Percentiles rank a stretch among this genome's conserved stretches.
phyloP scores from a whole-genome alignment of 2,888 invertebrate genomes.

The Embidobia sp. region DNA sequence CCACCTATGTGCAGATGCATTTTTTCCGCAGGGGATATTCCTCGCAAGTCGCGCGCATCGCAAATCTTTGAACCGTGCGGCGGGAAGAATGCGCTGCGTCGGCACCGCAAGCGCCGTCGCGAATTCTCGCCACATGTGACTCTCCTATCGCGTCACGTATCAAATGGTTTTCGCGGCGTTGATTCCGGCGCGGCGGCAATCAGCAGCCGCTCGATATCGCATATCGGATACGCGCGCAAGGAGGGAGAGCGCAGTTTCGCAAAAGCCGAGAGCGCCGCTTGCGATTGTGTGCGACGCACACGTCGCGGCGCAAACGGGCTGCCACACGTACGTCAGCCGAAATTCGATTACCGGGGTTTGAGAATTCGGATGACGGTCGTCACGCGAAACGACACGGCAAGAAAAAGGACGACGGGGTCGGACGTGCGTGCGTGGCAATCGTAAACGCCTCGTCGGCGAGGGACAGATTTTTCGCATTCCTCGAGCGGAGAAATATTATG shows the following conservation, averaged over 20 bases:
- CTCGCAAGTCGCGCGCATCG: too few species aligned
- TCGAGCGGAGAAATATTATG: slow-evolving; percentile 59
- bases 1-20: too few species aligned
- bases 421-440: slow-evolving; percentile 48
- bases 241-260: slow-evolving; percentile 22
- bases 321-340: slow-evolving; percentile 56
- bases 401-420: slow-evolving; percentile 22
- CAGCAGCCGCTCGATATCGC: slow-evolving; percentile 69
- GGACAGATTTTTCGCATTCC: slow-evolving; percentile 61
- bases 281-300: not conserved
- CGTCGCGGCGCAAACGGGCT: slow-evolving; percentile 31
- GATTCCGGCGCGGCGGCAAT: slow-evolving; percentile 69
- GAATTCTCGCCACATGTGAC: slow-evolving; percentile 54
- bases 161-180: slow-evolving; percentile 65
- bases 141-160: slow-evolving; percentile 51
- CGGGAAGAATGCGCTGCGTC: too few species aligned
- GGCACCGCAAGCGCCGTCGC: slow-evolving; percentile 49
- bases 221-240: slow-evolving; percentile 54
- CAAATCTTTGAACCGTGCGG: slow-evolving; percentile 1
- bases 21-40: too few species aligned
- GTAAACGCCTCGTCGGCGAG: slow-evolving; percentile 45
- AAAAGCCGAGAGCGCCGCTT: slow-evolving; percentile 18
- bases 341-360: slow-evolving; percentile 64
- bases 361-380: slow-evolving; percentile 55
- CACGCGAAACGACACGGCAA: slow-evolving; percentile 41